These are phyloP conservation scores for Trochalopteron elliotii DNA, from an alignment of 2,113 vertebrate species.

Conservation along the genomic window DNA sequence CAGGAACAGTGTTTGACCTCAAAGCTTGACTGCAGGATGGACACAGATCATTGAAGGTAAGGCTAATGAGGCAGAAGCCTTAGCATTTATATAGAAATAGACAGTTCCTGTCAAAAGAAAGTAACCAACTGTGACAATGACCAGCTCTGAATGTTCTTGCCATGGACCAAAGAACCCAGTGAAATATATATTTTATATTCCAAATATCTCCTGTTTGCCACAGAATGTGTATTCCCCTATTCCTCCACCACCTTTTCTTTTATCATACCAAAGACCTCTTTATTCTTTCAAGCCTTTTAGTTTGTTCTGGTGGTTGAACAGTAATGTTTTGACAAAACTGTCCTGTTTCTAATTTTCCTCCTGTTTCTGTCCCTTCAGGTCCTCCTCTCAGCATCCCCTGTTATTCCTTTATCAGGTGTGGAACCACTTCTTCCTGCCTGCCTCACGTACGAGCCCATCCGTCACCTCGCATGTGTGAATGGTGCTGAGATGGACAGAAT, in stretches of 20 bases:
- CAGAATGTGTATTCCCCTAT: neutral
- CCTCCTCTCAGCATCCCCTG: neutral
- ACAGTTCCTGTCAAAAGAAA: neutral
- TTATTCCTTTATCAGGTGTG: neutral
- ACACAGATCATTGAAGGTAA: neutral
- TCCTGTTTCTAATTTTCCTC: neutral
- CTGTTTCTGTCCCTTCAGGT: neutral
- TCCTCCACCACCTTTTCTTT: neutral
- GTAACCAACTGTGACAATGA: neutral
- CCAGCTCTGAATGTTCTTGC: neutral
- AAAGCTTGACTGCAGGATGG: neutral
- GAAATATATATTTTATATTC: neutral
- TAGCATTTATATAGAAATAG: neutral
- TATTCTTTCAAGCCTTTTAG: neutral
- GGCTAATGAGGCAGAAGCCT: neutral
- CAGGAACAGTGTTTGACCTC: neutral
- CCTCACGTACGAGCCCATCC: fast-evolving
- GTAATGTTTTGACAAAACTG: neutral
- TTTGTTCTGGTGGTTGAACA: neutral
- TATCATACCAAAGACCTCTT: neutral
- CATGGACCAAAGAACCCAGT: neutral
- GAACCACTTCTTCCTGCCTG: neutral
- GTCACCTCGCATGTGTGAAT: neutral
- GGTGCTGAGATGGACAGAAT: neutral
- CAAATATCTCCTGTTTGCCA: neutral